Evolutionary conservation across 2,113 vertebrate genomes (phyloP), one percentile per base, ranked within the genome.

Genomic region (Takifugu flavidus): DNA sequence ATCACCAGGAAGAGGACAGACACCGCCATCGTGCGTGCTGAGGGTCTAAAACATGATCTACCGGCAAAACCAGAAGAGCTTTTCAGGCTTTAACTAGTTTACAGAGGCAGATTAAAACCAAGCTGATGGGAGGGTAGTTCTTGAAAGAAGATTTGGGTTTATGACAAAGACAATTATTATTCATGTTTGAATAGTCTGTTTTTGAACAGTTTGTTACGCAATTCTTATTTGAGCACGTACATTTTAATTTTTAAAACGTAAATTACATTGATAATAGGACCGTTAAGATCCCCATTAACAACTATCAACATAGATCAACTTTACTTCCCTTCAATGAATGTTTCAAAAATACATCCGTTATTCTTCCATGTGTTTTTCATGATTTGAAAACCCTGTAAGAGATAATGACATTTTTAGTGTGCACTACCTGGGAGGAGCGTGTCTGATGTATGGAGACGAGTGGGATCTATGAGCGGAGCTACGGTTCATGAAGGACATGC

Each of bases 401-500:
- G 7, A 39, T 47, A 0, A 46, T 27, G 6, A 39, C 4, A 4
- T 25, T 34, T 7, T n/a, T 14, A 34, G 52, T 45, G 8, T 34
- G 53, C 3, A 44, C 76, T 82, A 89, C 87, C 81, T 84, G 2
- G 86, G 79, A 20, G 66, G 71, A 78, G 78, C 81, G 73, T 94
- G 94, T 46, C 93, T 90, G 56, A 53, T 72, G 61, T 93, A 98
- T 68, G 85, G 78, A 1, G 91, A 67, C n/a, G 86, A 68, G 58
- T 59, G 89, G 63, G 88, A 86, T 49, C 92, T 92, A 27, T 93
- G 90, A 74, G 89, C 86, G 0, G 94, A 89, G 82, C 93, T 98
- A 62, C 96, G 93, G 82, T 98, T 98, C 95, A 98, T 98, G 79
- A 99, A 99, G 4, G 95, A 96, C 94, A 98, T 98, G 70, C 96